phyloP scores from a whole-genome alignment of 2,113 vertebrate species.

The Tragulus kanchil region DNA sequence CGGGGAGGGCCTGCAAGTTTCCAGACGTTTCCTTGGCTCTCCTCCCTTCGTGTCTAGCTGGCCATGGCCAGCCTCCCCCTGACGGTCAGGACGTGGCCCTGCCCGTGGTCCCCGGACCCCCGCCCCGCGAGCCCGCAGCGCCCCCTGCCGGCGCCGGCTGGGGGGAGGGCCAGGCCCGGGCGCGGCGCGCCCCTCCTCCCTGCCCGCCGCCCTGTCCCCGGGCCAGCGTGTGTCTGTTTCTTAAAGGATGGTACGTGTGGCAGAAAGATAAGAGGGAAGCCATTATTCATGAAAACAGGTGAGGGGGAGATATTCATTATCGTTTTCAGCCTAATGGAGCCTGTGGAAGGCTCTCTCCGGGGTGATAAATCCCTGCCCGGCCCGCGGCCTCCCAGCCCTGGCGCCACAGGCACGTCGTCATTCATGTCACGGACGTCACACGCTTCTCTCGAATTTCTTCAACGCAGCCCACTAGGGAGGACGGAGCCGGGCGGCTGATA shows the following conservation, averaged over 20 bases:
- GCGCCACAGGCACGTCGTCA: neutral
- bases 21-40: neutral
- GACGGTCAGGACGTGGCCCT: neutral
- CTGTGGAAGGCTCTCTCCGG: slow-evolving; percentile 16
- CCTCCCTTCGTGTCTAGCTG: fast-evolving
- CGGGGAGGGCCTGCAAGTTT: neutral
- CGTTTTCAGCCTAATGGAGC: slow-evolving; percentile 38
- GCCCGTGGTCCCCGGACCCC: neutral
- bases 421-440: neutral
- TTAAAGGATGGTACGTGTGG: neutral
- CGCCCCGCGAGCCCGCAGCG: neutral
- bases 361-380: neutral
- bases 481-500: neutral
- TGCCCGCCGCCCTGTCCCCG: fast-evolving
- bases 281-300: neutral
- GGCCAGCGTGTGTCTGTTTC: fast-evolving
- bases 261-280: neutral
- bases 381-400: neutral
- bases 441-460: neutral
- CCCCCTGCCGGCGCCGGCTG: slow-evolving; percentile 70
- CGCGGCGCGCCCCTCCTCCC: neutral
- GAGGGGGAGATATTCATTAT: slow-evolving; percentile 10
- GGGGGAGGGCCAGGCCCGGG: neutral
- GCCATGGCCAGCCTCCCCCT: neutral
- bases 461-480: fast-evolving